These are phyloP conservation scores for Furnarius figulus DNA, from an alignment of 2,113 vertebrate species.

Conservation along the genomic window DNA sequence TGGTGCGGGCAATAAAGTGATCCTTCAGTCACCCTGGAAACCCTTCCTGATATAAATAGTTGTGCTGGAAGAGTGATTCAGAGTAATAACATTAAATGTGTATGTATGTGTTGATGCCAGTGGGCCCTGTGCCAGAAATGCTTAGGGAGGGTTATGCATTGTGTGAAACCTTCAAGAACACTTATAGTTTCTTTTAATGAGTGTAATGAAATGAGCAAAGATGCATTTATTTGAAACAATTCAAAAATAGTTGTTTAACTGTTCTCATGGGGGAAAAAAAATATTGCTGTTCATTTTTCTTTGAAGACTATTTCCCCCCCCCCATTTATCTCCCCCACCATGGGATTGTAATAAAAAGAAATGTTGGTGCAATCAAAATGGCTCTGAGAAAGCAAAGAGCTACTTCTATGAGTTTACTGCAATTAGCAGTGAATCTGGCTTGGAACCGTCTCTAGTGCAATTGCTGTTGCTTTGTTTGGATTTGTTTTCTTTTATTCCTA, in stretches of 20 bases:
- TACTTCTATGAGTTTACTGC: background rate
- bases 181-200: background rate
- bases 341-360: background rate
- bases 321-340: fast-evolving
- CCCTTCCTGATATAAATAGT: background rate
- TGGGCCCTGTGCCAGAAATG: background rate
- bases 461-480: background rate
- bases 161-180: background rate
- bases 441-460: background rate
- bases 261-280: background rate
- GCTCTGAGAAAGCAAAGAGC: background rate
- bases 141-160: background rate
- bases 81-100: background rate
- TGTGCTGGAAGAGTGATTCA: background rate
- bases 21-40: background rate
- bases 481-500: background rate
- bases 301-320: background rate
- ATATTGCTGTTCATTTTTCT: background rate
- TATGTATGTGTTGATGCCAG: background rate
- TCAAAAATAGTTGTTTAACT: background rate
- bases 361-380: background rate
- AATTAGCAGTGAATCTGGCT: background rate
- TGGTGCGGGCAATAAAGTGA: background rate
- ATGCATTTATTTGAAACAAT: background rate
- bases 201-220: background rate